These are phyloP conservation scores for Scrobipalpa costella DNA, from an alignment of 2,888 invertebrate species.

Conservation along the genomic window DNA sequence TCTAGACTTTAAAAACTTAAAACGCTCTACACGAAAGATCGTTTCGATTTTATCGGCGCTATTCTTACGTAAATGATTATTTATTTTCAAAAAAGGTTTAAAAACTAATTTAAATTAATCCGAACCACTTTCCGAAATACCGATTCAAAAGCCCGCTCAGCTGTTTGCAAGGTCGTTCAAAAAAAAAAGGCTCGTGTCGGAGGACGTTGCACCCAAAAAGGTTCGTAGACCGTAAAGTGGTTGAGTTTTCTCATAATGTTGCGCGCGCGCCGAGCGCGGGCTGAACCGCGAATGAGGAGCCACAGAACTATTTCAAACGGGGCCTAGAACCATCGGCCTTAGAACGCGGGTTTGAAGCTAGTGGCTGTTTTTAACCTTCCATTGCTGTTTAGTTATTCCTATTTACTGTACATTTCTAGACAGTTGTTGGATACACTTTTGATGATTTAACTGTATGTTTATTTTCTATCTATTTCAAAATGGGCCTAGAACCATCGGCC, in stretches of 20 bases:
- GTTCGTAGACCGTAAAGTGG: constrained; percentile 61
- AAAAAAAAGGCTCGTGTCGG: constrained; percentile 54
- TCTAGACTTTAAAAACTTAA: not conserved
- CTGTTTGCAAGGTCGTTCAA: constrained; percentile 73
- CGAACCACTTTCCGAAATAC: constrained; percentile 11
- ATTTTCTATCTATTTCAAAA: constrained; percentile 79
- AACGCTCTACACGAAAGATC: not conserved
- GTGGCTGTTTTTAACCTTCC: not conserved
- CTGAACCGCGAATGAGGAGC: constrained; percentile 75
- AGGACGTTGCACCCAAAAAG: constrained; percentile 63
- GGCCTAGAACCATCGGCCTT: not conserved
- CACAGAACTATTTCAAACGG: constrained; percentile 75
- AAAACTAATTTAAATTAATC: not conserved
- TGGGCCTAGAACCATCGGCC: not conserved
- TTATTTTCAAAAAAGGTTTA: not conserved
- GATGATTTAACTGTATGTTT: not conserved
- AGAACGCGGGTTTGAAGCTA: constrained; percentile 12
- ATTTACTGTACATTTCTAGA: not conserved
- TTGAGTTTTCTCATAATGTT: constrained; percentile 55
- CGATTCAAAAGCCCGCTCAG: constrained; percentile 46
- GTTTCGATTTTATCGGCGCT: not conserved
- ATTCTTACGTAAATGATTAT: not conserved
- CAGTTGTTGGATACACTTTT: not conserved
- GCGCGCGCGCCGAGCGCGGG: constrained; percentile 69
- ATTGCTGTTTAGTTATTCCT: not conserved